A percentile compares a stretch with the other conserved stretches of the same genome.
Evolutionary conservation across 2,797 vertebrate species (phyloP).

Genomic region (Hippopotamyrus pictus): DNA sequence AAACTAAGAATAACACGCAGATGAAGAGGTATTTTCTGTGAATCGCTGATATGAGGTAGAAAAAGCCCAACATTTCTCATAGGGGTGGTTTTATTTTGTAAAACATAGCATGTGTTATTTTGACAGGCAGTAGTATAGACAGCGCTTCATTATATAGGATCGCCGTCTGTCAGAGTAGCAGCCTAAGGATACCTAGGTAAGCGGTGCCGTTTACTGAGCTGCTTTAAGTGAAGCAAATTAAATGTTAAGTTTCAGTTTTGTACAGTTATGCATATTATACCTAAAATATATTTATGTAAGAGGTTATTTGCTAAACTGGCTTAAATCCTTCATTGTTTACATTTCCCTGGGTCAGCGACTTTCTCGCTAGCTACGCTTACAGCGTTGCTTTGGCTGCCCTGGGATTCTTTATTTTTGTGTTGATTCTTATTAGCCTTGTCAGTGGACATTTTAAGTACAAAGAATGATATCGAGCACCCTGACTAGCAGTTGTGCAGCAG

Average conservation of each 20-base stretch:
- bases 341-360: neutral
- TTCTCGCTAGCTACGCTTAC: neutral
- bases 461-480: neutral
- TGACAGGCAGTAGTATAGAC: slow-evolving; percentile 19
- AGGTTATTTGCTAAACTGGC: neutral
- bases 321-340: neutral
- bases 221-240: neutral
- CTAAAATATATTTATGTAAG: neutral
- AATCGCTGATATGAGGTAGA: neutral
- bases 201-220: neutral
- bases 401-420: neutral
- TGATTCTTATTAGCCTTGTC: neutral
- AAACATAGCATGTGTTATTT: neutral
- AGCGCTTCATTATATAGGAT: neutral
- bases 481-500: neutral
- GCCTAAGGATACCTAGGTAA: slow-evolving; percentile 7
- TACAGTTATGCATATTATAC: neutral
- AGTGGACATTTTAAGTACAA: neutral
- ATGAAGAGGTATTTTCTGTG: neutral
- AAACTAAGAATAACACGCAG: neutral
- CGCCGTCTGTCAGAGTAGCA: neutral
- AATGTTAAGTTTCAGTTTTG: neutral
- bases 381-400: neutral
- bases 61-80: neutral
- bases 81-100: neutral